Evolutionary conservation across 1,140 invertebrate genomes (phyloP).

Genomic region (Yoshiicerus persimilis): DNA sequence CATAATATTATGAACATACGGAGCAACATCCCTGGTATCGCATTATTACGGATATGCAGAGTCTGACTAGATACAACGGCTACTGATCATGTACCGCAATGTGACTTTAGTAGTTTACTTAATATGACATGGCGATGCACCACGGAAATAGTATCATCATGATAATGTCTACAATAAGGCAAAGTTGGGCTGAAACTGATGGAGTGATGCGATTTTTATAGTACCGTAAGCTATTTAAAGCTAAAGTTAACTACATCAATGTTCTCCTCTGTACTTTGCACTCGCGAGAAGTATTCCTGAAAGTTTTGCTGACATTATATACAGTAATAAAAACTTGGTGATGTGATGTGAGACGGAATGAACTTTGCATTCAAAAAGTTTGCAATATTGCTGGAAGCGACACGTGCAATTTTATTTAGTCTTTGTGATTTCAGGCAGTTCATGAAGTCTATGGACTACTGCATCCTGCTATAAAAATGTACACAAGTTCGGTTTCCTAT

Average conservation of each 20-base stretch:
- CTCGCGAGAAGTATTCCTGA: not conserved
- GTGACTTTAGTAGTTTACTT: not conserved
- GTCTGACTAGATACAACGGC: not conserved
- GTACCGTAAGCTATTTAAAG: conserved; percentile 3
- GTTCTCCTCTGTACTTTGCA: not conserved
- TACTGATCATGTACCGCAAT: not conserved
- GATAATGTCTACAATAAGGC: conserved; percentile 1
- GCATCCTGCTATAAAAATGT: not conserved
- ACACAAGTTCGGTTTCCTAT: not conserved
- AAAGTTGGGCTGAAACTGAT: not conserved
- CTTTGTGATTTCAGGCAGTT: not conserved
- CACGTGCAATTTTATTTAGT: not conserved
- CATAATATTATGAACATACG: not conserved
- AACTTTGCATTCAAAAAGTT: not conserved
- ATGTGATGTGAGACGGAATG: not conserved
- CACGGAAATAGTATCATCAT: not conserved
- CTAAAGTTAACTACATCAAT: not conserved
- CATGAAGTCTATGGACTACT: not conserved
- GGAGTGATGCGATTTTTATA: conserved; percentile 14
- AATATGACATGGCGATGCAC: not conserved
- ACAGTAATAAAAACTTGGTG: not conserved
- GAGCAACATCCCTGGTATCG: not conserved
- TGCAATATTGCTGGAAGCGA: not conserved
- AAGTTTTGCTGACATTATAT: not conserved
- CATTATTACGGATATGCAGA: not conserved